Evolutionary conservation across 2,113 vertebrate species (phyloP).

Genomic region (Centropristis striata): DNA sequence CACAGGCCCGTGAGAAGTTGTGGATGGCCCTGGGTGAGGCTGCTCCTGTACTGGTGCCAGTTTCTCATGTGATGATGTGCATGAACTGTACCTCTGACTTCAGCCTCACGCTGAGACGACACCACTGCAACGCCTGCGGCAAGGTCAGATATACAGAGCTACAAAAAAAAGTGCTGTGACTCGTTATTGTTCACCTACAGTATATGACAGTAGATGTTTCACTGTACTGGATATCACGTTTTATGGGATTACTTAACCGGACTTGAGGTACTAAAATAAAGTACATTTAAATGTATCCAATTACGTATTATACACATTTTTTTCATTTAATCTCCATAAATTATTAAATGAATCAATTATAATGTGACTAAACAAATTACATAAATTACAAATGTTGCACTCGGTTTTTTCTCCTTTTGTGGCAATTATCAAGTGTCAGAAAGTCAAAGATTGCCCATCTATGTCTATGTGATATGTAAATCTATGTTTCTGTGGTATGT

Average conservation of each 20-base stretch:
- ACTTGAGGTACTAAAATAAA: neutral
- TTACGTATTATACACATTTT: too few species aligned
- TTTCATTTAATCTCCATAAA: neutral
- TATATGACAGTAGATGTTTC: neutral
- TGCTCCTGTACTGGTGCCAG: conserved; percentile 92
- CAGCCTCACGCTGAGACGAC: conserved; percentile 93
- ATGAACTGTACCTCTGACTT: conserved; percentile 98
- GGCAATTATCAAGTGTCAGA: neutral
- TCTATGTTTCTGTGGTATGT: neutral
- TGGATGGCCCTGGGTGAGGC: conserved; percentile 92
- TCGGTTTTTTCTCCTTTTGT: neutral
- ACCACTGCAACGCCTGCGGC: conserved; percentile 96
- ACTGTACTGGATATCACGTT: neutral
- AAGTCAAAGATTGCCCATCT: neutral
- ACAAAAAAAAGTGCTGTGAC: neutral
- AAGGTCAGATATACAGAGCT: conserved; percentile 85
- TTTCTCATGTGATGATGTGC: conserved; percentile 95
- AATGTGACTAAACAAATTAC: neutral
- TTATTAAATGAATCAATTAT: neutral
- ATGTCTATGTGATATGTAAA: neutral
- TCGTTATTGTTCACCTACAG: neutral
- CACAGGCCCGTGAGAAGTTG: conserved; percentile 90
- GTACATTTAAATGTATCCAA: too few species aligned
- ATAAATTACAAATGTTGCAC: neutral
- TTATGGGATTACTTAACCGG: neutral